A percentile compares a stretch with the other conserved stretches of the same genome.
phyloP scores from a whole-genome alignment of 64 coral and sea anemone species.

The Dendronephthya gigantea region DNA sequence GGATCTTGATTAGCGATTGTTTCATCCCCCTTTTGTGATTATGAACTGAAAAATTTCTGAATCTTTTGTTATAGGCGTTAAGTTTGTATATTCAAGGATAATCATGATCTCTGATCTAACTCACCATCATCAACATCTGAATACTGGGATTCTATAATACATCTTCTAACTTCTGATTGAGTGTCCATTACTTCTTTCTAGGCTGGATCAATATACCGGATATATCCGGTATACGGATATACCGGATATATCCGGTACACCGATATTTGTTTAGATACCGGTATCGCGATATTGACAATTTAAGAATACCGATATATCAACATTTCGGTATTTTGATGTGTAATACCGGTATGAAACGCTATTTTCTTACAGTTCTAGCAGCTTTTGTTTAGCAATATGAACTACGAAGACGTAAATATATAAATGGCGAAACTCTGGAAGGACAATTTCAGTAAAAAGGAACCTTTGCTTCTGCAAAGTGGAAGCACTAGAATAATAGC shows the following conservation, averaged over 20 bases:
- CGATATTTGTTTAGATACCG: too few species aligned
- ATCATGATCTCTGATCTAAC: background rate
- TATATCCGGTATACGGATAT: too few species aligned
- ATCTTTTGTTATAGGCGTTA: background rate
- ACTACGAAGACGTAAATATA: too few species aligned
- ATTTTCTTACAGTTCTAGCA: too few species aligned
- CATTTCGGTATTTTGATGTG: too few species aligned
- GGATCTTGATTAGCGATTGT: background rate
- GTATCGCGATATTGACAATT: too few species aligned
- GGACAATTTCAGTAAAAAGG: background rate
- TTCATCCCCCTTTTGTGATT: background rate
- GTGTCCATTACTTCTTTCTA: conserved; percentile 1
- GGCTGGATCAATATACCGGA: background rate
- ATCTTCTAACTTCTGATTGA: background rate
- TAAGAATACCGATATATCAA: too few species aligned
- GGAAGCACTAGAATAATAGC: too few species aligned
- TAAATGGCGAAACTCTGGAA: too few species aligned
- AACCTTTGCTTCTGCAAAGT: background rate
- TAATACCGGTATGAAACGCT: too few species aligned
- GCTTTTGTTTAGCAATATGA: too few species aligned
- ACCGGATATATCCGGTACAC: too few species aligned
- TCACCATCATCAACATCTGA: background rate
- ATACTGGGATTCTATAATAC: background rate
- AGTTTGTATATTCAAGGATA: background rate
- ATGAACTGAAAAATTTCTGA: background rate